Evolutionary conservation across 2,113 vertebrate genomes (phyloP).

Genomic region (Mustelus asterias): DNA sequence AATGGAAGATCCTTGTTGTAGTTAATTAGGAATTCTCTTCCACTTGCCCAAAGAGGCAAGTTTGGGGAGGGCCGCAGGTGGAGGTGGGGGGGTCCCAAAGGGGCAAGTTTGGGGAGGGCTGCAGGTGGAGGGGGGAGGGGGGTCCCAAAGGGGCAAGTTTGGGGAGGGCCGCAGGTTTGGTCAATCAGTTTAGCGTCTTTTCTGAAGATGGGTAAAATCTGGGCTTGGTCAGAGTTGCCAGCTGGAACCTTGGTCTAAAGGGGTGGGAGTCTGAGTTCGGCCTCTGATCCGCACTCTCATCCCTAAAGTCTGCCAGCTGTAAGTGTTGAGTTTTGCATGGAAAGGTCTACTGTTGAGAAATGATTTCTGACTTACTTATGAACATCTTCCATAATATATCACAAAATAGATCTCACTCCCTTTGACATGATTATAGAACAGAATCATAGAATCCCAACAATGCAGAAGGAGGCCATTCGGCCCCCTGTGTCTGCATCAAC

Average conservation of each 20-base stretch:
- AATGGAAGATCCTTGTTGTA: not conserved
- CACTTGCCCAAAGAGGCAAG: not conserved
- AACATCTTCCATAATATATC: not conserved
- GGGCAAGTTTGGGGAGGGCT: too few relatives aligned
- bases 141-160: too few relatives aligned
- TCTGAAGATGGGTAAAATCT: not conserved
- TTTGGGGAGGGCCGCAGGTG: too few relatives aligned
- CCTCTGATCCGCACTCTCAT: not conserved
- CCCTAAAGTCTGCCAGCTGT: not conserved
- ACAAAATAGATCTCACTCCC: not conserved
- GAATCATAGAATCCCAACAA: too few relatives aligned
- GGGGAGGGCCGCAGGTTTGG: too few relatives aligned
- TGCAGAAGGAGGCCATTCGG: too few relatives aligned
- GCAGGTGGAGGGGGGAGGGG: too few relatives aligned
- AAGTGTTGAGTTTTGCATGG: not conserved
- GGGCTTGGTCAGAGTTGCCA: not conserved
- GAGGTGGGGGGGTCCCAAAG: too few relatives aligned
- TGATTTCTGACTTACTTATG: not conserved
- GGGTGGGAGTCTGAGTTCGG: not conserved
- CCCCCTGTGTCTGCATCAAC: too few relatives aligned
- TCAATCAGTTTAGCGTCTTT: not conserved
- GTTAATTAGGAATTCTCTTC: not conserved
- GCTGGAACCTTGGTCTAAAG: too few relatives aligned
- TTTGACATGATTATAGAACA: too few relatives aligned
- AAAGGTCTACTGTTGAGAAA: not conserved